phyloP scores from a whole-genome alignment of 2,797 vertebrate genomes.

The Sciaenops ocellatus region DNA sequence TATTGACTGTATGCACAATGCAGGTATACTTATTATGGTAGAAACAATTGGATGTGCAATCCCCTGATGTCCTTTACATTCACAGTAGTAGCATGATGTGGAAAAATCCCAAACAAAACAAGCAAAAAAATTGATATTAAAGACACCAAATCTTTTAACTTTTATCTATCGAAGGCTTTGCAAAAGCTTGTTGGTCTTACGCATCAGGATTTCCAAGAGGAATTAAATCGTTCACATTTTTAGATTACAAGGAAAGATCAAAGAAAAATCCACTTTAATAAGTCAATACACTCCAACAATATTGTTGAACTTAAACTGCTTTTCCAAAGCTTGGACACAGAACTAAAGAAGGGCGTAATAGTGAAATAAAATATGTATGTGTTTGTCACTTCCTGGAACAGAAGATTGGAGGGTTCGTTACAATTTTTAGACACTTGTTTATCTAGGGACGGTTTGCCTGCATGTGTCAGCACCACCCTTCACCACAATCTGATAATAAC shows the following conservation, averaged over 20 bases:
- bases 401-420: not conserved
- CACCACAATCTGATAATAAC: constrained; percentile 67
- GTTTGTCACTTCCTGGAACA: not conserved
- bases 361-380: not conserved
- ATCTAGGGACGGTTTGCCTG: constrained; percentile 28
- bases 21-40: not conserved
- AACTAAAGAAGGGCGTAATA: not conserved
- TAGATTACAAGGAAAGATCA: constrained; percentile 14
- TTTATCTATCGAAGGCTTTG: not conserved
- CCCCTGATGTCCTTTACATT: not conserved
- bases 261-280: constrained; percentile 26
- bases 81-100: not conserved
- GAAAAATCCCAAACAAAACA: not conserved
- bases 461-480: constrained; percentile 49
- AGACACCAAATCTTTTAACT: not conserved
- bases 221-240: constrained; percentile 39
- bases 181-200: constrained; percentile 5
- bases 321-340: constrained; percentile 20
- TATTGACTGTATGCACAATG: constrained; percentile 19
- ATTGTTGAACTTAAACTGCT: not conserved
- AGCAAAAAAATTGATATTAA: not conserved
- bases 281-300: constrained; percentile 10
- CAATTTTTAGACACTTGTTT: constrained; percentile 5
- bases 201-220: constrained; percentile 14
- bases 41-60: not conserved